Base-by-base conservation (phyloP, 2,888 invertebrate species). In the Argynnis bischoffii region DNA sequence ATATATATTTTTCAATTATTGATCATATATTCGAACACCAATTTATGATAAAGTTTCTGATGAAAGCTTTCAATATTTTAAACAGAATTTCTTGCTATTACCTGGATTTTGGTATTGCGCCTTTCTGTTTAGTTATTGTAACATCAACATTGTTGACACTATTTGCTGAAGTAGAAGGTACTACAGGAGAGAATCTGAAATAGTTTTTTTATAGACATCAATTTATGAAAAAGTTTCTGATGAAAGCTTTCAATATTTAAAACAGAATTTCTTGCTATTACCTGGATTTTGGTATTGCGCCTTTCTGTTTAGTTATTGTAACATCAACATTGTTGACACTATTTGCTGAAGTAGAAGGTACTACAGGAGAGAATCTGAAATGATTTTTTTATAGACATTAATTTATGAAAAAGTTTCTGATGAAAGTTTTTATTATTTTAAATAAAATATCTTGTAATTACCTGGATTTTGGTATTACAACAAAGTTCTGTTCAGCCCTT, bases 391-490 rank as follows among this genome's bases (percentile, higher is more conserved):
- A 18, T 18, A 18, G 18, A 18, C 18, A 18, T 18, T 18, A 18
- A 18, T 2, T 18, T 18, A 18, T 18, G 18, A 18, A 18, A 18
- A 18, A 18, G 18, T 18, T 18, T 18, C 2, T 18, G 2, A 1
- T 18, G 2, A 18, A 2, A 18, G 18, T 18, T 18, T 18, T 18
- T 18, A 18, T 18, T 18, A 18, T 18, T 18, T 18, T 18, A 18
- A 18, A 18, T 18, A 18, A 18, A 18, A 18, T 18, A 18, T 18
- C 50, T 15, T n/a, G 8, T 11, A 47, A 26, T 61, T 55, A 66
- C 66, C 60, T 21, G 1, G 31, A 35, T 61, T 61, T 66, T 6
- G 66, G 60, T 8, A 60, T 55, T 18, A 60, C 66, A n/a, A 60
- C 66, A 50, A 6, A 61, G 16, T 55, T 46, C 31, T 47, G 11